Percentiles rank a stretch among this genome's conserved stretches.
Conservation (phyloP, 2,888 invertebrate species). For the Helicoverpa assulta region DNA sequence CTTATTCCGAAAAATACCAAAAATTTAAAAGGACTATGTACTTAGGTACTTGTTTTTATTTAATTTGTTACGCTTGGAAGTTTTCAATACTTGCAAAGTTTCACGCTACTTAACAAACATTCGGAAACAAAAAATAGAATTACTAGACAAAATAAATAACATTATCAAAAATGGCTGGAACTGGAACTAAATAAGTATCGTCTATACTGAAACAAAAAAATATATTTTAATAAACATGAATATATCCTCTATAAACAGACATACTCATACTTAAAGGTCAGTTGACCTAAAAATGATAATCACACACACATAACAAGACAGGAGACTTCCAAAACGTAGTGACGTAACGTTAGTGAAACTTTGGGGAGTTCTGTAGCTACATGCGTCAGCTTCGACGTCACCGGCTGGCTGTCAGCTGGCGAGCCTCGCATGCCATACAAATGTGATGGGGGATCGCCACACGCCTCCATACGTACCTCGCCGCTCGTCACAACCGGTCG, state of each 20-base stretch:
- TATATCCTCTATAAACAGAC: too few relatives aligned
- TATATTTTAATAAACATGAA: slow-evolving; percentile 4
- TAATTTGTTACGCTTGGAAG: too few relatives aligned
- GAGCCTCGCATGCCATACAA: slow-evolving; percentile 68
- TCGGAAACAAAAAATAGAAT: neutral
- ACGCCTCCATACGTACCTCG: slow-evolving; percentile 77
- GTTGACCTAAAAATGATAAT: slow-evolving; percentile 25
- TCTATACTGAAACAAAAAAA: slow-evolving; percentile 19
- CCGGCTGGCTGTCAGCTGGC: slow-evolving; percentile 59
- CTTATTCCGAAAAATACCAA: too few relatives aligned
- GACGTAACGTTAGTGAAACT: slow-evolving; percentile 53
- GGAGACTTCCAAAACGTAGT: slow-evolving; percentile 27
- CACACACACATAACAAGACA: neutral
- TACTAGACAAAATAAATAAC: slow-evolving; percentile 13
- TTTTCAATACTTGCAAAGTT: neutral
- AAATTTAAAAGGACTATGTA: too few relatives aligned
- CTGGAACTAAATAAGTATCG: slow-evolving; percentile 31
- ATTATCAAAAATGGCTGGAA: slow-evolving; percentile 15
- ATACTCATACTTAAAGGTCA: slow-evolving; percentile 30
- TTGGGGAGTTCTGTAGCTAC: slow-evolving; percentile 31
- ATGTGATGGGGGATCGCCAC: slow-evolving; percentile 64
- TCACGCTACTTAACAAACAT: neutral
- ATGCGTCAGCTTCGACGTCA: slow-evolving; percentile 59
- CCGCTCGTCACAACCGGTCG: slow-evolving; percentile 71
- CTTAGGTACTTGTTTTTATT: too few relatives aligned